Evolutionary conservation across 2,113 vertebrate genomes (phyloP).

Genomic region (Choloepus hoffmanni): DNA sequence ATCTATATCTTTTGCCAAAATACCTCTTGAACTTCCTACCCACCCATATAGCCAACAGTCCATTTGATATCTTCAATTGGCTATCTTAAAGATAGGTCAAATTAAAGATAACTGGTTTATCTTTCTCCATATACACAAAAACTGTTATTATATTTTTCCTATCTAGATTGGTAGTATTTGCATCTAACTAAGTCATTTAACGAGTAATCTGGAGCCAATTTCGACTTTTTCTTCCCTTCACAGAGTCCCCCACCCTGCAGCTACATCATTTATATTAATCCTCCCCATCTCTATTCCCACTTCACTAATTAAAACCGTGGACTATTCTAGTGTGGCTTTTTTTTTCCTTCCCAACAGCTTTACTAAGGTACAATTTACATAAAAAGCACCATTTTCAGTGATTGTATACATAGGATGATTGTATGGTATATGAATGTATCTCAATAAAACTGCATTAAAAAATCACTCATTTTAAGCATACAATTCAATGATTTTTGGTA

Average conservation of each 20-base stretch:
- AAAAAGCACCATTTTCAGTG: too few species aligned
- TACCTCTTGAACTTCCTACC: not conserved
- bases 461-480: constrained; percentile 39
- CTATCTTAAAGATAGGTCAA: constrained; percentile 31
- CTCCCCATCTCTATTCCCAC: not conserved
- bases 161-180: not conserved
- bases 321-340: not conserved
- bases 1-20: constrained; percentile 10
- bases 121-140: not conserved
- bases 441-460: not conserved
- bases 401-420: too few species aligned
- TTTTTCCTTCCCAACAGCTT: not conserved
- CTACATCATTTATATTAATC: not conserved
- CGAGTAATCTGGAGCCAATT: not conserved
- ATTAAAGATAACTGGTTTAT: constrained; percentile 46
- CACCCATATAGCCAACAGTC: not conserved
- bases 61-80: not conserved
- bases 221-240: constrained; percentile 3
- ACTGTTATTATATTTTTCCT: not conserved
- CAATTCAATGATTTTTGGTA: constrained; percentile 17
- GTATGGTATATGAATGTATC: too few species aligned
- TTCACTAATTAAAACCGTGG: constrained; percentile 52
- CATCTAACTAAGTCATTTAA: not conserved
- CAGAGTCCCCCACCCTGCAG: not conserved
- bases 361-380: not conserved